A percentile compares a stretch with the other conserved stretches of the same genome.
phyloP scores from a whole-genome alignment of 2,888 invertebrate genomes.

The Acheta domesticus region DNA sequence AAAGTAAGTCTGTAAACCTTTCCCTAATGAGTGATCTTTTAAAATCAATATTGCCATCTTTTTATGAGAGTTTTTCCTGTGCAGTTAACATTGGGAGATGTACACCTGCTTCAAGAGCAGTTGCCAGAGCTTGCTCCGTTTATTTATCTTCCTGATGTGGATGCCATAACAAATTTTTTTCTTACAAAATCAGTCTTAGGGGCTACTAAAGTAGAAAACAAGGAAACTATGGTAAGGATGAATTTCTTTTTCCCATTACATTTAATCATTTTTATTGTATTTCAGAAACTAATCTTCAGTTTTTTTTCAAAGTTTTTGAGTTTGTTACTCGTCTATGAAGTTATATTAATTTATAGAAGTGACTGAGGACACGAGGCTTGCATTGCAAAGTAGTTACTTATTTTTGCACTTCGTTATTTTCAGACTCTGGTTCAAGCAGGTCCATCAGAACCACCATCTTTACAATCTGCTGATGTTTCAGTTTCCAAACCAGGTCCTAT shows the following conservation, averaged over 20 bases:
- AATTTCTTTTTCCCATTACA: too few species aligned
- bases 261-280: too few species aligned
- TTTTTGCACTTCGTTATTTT: too few species aligned
- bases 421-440: slow-evolving; percentile 43
- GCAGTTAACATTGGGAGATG: slow-evolving; percentile 49
- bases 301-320: too few species aligned
- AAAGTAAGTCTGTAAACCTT: slow-evolving; percentile 21
- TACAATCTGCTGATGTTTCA: slow-evolving; percentile 47
- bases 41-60: not conserved
- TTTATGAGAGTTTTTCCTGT: not conserved
- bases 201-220: slow-evolving; percentile 38
- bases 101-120: slow-evolving; percentile 60
- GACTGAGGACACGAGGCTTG: too few species aligned
- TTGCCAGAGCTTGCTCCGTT: slow-evolving; percentile 66
- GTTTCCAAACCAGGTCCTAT: slow-evolving; percentile 38
- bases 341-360: too few species aligned
- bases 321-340: too few species aligned
- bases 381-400: too few species aligned
- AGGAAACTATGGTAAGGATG: slow-evolving; percentile 28
- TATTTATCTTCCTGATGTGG: slow-evolving; percentile 66
- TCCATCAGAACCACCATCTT: slow-evolving; percentile 46
- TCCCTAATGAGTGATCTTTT: not conserved
- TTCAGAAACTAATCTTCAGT: too few species aligned
- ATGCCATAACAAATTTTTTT: slow-evolving; percentile 69
- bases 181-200: slow-evolving; percentile 51